Evolutionary conservation across 1,140 invertebrate species (phyloP), one percentile per base, ranked within the genome.

Genomic region (Eumeta japonica): DNA sequence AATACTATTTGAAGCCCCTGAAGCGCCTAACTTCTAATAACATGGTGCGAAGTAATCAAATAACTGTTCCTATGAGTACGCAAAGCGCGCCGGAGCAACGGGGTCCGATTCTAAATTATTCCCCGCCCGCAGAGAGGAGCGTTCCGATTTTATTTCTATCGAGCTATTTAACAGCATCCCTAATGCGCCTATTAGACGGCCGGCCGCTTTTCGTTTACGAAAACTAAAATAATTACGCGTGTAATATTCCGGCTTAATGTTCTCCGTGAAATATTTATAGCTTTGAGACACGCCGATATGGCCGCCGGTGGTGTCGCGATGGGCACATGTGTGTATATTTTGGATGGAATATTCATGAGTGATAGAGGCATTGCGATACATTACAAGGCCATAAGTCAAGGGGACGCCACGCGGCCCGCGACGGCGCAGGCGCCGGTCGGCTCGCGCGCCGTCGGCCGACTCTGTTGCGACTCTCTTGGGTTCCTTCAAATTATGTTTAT

Each of bases 281-380:
- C 50, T 55, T 53, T 58, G 48, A 58, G 50, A 50, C 50, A 55
- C 48, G 43, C 50, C 46, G 47, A 43, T 49, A 46, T 54, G 48
- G 41, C 28, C 32, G 35, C 32, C 35, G 35, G 41, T 35, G 50
- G 56, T 44, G 55, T 60, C 43, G 52, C 51, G 56, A 49, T 55
- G 50, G 56, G 58, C 63, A 56, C 54, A 58, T 55, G 57, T 55
- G 58, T 58, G 55, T 60, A 47, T 68, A 62, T 70, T 67, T 70
- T 61, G 48, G 54, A 65, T 68, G 5, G 63, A 73, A 73, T 71
- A 71, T 71, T 73, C 64, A 73, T 71, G 61, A 67, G 58, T 57
- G 58, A 67, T 71, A 68, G 60, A 63, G 61, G 58, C 57, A 65
- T 58, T 68, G 65, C 58, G 61, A 64, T 68, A 66, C 53, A 60